phyloP scores from a whole-genome alignment of 2,888 invertebrate species.

The Rotaria macrura region DNA sequence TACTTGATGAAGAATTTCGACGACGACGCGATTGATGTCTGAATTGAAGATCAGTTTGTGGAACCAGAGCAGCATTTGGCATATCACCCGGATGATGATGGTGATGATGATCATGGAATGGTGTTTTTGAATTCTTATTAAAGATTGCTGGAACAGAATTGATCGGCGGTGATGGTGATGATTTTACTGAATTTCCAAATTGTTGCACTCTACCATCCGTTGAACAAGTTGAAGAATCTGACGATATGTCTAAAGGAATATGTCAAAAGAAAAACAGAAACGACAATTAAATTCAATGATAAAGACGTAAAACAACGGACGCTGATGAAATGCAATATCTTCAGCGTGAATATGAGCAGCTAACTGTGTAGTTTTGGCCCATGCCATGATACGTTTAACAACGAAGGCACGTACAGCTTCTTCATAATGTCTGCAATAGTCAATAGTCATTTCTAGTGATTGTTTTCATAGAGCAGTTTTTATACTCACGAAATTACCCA shows the following conservation, averaged over 20 bases:
- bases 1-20: conserved; percentile 1
- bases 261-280: not conserved
- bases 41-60: not conserved
- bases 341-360: not conserved
- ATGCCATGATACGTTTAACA: not conserved
- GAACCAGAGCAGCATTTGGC: not conserved
- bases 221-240: not conserved
- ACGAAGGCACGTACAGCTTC: not conserved
- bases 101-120: not conserved
- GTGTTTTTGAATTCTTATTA: not conserved
- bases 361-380: not conserved
- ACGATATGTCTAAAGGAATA: not conserved
- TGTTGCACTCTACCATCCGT: not conserved
- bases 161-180: not conserved
- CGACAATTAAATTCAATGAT: not conserved
- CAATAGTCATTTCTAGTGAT: not conserved
- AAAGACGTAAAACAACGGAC: not conserved
- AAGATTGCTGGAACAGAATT: not conserved
- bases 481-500: not conserved
- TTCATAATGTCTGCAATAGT: not conserved
- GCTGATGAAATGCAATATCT: not conserved
- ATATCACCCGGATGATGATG: not conserved
- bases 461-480: not conserved
- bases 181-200: not conserved
- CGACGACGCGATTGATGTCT: not conserved